Base-by-base conservation (phyloP, 1,140 invertebrate genomes). In the Antheraea mylitta region DNA sequence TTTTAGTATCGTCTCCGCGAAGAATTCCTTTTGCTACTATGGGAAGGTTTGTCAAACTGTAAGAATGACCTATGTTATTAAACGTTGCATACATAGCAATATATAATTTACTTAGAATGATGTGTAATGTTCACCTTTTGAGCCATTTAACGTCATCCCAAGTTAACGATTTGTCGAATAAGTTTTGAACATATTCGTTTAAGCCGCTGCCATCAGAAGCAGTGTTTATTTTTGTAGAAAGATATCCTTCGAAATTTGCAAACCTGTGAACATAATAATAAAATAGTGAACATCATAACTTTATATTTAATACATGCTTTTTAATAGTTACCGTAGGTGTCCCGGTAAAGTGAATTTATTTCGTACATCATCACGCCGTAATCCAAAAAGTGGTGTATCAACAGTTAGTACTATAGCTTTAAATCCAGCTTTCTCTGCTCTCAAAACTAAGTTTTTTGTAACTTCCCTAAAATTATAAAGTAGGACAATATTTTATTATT, bases 11-110 rank as follows among this genome's bases (percentile, higher is more conserved):
- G 80, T 98, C 96, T 0, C 94, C 94, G 8, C 97, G 97, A 36
- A 99, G 87, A 67, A 99, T 95, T 18, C 98, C 98, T 93, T 99
- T 99, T 0, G 98, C 92, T 53, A 99, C 93, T 22, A 99, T 94
- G 2, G 98, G 97, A 16, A 99, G 83, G 7, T 93, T 94, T 0
- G 97, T 98, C 13, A 96, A 93, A 48, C 94, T 96, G 70, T 59
- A 92, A 92, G 65, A 65, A 37, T 38, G 4, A 19, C 18, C 6
- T 4, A 19, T 45, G 18, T 22, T 13, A 18, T 30, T 11, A 45
- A 30, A 22, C 11, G 7, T 60, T 30, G 22, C 22, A 30, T 30
- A 30, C 22, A 30, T 48, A 62, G 0, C 18, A 7, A 63, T 37
- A 53, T 13, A 53, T 13, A 1, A 11, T 16, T 53, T 16, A 13